Base-by-base conservation (phyloP, 2,888 invertebrate genomes). In the Andrena flavipes region DNA sequence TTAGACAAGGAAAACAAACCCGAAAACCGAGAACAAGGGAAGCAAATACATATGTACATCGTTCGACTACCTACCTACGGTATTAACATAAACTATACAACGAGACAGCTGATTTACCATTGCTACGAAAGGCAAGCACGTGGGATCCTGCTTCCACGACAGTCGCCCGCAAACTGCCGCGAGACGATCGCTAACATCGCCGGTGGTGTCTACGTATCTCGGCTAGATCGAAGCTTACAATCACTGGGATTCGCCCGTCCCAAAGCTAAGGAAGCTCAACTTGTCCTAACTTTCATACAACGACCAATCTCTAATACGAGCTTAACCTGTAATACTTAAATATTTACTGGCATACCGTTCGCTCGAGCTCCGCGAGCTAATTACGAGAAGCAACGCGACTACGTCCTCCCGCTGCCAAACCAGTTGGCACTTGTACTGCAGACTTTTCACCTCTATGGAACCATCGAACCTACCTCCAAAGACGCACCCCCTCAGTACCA, bases 401-500 rank as follows among this genome's bases (percentile, higher is more conserved):
- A 20, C 7, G 30, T 13, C 7, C 5, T 20, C 0, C 30, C 59
- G 16, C 26, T 10, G 42, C 48, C 30, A 49, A 65, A 20, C 49
- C 29, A 35, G 63, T 35, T 51, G 51, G 20, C 51, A 51, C 20
- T 51, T 51, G 20, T 20, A 20, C 51, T 20, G 20, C 51, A n/a
- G 51, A 20, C 20, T 51, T 51, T 20, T 20, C 51, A 6, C 20
- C 20, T 51, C 51, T 20, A 51, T 20, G n/a, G 20, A 51, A 51
- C 20, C 51, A 51, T 51, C 20, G 51, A 51, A 51, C 30, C n/a
- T 0, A 7, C 2, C 13, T 2, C 67, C 30, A 13, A 3, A 20
- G 13, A 2, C 20, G 6, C 29, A 35, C 49, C 10, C 6, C 60
- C 68, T 89, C 81, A 91, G 82, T 91, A 92, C 92, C 92, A 93